phyloP scores from a whole-genome alignment of 1,140 invertebrate species.

The Trichonephila clavata region DNA sequence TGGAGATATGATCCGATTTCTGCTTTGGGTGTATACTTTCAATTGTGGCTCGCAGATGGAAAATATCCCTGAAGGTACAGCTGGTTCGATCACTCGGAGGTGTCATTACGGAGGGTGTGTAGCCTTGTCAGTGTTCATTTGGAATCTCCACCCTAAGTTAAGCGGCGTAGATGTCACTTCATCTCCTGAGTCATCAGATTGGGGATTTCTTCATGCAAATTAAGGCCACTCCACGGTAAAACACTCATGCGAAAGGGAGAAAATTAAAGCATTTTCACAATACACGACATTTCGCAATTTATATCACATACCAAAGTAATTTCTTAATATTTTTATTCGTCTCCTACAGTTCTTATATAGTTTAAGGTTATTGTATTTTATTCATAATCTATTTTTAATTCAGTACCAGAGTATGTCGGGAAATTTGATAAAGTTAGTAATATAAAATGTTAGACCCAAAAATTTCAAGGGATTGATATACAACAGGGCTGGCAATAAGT shows the following conservation, averaged over 20 bases:
- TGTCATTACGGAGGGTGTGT: constrained; percentile 65
- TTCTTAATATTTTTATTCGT: too few species aligned
- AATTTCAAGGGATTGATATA: too few species aligned
- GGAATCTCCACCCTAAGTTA: constrained; percentile 59
- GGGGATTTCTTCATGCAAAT: constrained; percentile 24
- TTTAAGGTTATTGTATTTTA: too few species aligned
- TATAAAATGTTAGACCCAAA: too few species aligned
- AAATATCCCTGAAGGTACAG: constrained; percentile 35
- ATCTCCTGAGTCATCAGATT: constrained; percentile 43
- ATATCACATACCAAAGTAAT: neutral
- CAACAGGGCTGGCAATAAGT: too few species aligned
- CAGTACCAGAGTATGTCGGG: too few species aligned
- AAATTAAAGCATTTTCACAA: neutral
- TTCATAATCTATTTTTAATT: too few species aligned
- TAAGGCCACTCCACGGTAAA: neutral
- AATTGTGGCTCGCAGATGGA: constrained; percentile 41
- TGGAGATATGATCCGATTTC: constrained; percentile 27
- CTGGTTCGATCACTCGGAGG: constrained; percentile 35
- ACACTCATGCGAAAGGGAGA: neutral
- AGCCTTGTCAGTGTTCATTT: constrained; percentile 61
- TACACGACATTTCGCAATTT: neutral
- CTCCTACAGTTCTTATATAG: too few species aligned
- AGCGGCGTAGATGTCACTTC: constrained; percentile 53
- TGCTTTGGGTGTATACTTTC: constrained; percentile 51
- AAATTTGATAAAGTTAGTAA: too few species aligned